Base-by-base conservation (phyloP, 2,888 invertebrate genomes). In the Herminia tarsipennalis region DNA sequence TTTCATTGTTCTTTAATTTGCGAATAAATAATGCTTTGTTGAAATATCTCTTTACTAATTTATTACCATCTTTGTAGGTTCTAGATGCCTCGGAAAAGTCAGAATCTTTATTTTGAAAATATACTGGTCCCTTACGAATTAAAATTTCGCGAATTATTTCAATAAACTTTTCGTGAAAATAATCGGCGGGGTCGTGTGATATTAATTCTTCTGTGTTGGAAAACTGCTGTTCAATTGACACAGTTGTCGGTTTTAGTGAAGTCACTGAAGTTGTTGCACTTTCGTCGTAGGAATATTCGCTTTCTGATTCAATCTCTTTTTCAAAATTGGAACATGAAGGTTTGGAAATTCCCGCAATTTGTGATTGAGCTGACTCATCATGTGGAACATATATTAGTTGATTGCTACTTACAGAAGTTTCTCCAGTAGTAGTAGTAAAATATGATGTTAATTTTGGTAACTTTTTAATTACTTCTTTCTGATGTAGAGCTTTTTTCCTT, bases 31-130 rank as follows among this genome's bases (percentile, higher is more conserved):
- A 24, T 33, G 32, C 25, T 54, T 54, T 57, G 16, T 24, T 51
- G 22, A 55, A 52, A 40, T 50, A 53, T 45, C 52, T 56, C 21
- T 53, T 59, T 41, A 35, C 27, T 29, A 22, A 34, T 57, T 39
- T 51, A 53, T 39, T 24, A 32, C 33, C 25, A 53, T 51, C 46
- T 59, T 17, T 28, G 16, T 32, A 59, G 18, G 27, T 54, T 49
- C 18, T 48, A 16, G 56, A 56, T 25, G 56, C 30, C 18, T 43
- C 40, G 36, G 46, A 53, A 22, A 53, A 50, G 34, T 56, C 50
- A 42, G 22, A 35, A 53, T 55, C 22, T 56, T 38, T 56, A 56
- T 59, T 56, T 50, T 54, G 50, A 30, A 56, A 53, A 59, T 32
- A 56, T 35, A 20, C 45, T 34, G 40, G 43, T 30, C 53, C 48